phyloP scores from a whole-genome alignment of 2,113 vertebrate species.

The Cavia aperea region DNA sequence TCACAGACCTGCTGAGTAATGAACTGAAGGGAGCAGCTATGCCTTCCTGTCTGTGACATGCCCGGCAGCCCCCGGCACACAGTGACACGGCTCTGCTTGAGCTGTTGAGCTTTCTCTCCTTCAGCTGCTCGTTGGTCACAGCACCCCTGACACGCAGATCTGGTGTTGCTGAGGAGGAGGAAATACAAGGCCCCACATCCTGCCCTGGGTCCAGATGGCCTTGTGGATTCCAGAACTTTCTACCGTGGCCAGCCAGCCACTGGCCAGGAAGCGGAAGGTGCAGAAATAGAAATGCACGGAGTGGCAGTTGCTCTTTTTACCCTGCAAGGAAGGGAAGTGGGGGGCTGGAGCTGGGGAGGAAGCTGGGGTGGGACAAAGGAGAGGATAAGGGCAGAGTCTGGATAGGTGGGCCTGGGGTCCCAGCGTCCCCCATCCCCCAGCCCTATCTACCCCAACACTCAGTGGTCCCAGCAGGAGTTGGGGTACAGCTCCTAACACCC shows the following conservation, averaged over 20 bases:
- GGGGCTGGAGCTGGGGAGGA: neutral
- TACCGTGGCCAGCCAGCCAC: neutral
- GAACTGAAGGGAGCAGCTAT: neutral
- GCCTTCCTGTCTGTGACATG: neutral
- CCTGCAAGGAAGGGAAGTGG: slow-evolving; percentile 11
- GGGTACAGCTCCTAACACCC: neutral
- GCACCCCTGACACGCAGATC: neutral
- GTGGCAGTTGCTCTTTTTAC: slow-evolving; percentile 1
- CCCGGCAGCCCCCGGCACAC: neutral
- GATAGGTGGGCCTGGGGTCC: neutral
- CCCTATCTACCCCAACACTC: too few relatives aligned
- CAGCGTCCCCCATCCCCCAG: accelerated
- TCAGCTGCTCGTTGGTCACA: too few relatives aligned
- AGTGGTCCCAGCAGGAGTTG: neutral
- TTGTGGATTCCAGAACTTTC: slow-evolving; percentile 62
- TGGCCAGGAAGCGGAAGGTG: slow-evolving; percentile 65
- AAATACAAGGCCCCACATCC: slow-evolving; percentile 38
- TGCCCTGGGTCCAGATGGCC: slow-evolving; percentile 50
- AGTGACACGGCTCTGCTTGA: too few relatives aligned
- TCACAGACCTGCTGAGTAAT: accelerated
- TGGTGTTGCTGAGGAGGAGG: slow-evolving; percentile 26
- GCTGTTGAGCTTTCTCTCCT: neutral
- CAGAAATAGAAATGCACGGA: slow-evolving; percentile 61
- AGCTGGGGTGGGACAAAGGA: neutral
- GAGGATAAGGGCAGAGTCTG: neutral